Conservation (phyloP, 2,888 invertebrate genomes). For the Cloeon dipterum region DNA sequence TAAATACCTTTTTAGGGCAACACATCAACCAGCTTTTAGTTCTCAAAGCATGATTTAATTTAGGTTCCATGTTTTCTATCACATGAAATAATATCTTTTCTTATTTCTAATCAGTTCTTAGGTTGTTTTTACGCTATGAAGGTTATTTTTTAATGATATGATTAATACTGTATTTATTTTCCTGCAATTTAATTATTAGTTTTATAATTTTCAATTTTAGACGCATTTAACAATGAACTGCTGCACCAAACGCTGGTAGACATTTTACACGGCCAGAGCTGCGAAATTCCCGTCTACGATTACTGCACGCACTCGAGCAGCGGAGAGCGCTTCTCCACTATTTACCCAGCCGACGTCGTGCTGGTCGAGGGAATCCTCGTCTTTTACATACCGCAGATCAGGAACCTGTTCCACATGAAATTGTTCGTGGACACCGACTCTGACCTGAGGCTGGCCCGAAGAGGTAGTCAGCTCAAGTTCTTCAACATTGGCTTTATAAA, state of each 20-base stretch:
- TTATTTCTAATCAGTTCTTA: no score
- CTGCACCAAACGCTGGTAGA: constrained; percentile 58
- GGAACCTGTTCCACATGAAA: constrained; percentile 96
- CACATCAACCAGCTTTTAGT: no score
- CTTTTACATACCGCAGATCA: constrained; percentile 87
- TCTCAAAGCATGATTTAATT: no score
- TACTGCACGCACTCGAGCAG: constrained; percentile 66
- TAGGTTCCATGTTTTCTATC: no score
- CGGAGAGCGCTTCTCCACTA: constrained; percentile 43
- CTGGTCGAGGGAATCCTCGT: constrained; percentile 94
- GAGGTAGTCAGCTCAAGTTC: constrained; percentile 58
- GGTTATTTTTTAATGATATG: no score
- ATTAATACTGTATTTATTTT: no score
- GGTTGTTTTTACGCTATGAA: no score
- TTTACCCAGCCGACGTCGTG: constrained; percentile 92
- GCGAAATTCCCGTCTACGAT: constrained; percentile 83
- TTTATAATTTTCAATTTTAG: no score
- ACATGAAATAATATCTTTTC: no score
- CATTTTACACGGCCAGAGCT: constrained; percentile 65
- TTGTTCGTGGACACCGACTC: constrained; percentile 98
- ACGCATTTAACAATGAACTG: constrained; percentile 80
- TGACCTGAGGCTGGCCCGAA: constrained; percentile 81
- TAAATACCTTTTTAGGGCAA: no score
- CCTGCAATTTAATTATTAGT: no score
- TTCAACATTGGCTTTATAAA: no score